phyloP scores from a whole-genome alignment of 2,797 vertebrate species.

The Arnoldichthys spilopterus region DNA sequence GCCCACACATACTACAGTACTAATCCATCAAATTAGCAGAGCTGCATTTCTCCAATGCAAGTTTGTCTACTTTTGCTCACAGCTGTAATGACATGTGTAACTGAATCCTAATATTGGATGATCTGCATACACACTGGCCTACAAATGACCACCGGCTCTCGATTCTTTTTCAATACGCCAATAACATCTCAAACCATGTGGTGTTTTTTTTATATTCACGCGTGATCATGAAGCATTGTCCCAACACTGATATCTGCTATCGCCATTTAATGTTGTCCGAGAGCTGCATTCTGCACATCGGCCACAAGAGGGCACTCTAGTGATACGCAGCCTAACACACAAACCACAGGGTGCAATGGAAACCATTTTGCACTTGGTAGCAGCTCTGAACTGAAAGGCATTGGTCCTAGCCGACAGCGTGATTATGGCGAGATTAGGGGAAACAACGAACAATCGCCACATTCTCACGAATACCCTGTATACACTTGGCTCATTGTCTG shows the following conservation, averaged over 20 bases:
- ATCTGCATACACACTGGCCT: constrained; percentile 23
- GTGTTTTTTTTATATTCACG: not conserved
- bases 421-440: constrained; percentile 5
- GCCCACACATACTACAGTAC: not conserved
- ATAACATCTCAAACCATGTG: not conserved
- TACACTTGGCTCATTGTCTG: constrained; percentile 32
- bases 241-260: constrained; percentile 1
- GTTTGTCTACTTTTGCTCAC: not conserved
- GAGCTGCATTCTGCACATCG: constrained; percentile 29
- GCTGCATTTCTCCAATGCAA: not conserved
- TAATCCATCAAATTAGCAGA: constrained; percentile 12
- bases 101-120: constrained; percentile 9
- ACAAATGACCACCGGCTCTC: not conserved
- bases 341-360: constrained; percentile 1
- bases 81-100: not conserved
- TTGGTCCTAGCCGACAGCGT: constrained; percentile 1
- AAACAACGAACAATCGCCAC: constrained; percentile 25
- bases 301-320: constrained; percentile 44
- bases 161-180: not conserved
- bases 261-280: not conserved
- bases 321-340: not conserved
- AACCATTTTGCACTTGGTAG: constrained; percentile 32
- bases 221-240: constrained; percentile 1
- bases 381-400: constrained; percentile 27
- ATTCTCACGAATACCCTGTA: constrained; percentile 46